Percentiles rank a stretch among this genome's conserved stretches.
phyloP scores from a whole-genome alignment of 1,140 invertebrate species.

The Eurosta solidaginis region DNA sequence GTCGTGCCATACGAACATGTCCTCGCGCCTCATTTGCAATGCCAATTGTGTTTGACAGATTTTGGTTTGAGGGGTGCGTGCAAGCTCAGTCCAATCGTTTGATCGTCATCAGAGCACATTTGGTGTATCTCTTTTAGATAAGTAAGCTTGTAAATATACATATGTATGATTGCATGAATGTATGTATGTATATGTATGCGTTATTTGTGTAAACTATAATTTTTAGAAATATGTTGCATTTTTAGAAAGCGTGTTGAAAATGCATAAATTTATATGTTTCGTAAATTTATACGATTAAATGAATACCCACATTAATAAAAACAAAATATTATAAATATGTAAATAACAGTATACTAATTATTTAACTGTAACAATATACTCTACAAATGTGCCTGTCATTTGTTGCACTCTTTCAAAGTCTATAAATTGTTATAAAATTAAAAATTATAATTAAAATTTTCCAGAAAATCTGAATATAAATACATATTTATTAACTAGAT shows the following conservation, averaged over 20 bases:
- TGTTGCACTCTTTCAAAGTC: slow-evolving; percentile 50
- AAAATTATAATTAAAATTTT: neutral
- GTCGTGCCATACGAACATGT: too few species aligned
- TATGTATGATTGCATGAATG: neutral
- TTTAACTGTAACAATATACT: slow-evolving; percentile 6
- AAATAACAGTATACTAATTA: neutral
- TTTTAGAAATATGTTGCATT: neutral
- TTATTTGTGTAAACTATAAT: neutral
- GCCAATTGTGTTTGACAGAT: too few species aligned
- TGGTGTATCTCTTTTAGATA: too few species aligned
- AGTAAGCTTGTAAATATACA: too few species aligned
- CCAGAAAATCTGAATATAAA: neutral
- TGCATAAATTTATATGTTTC: neutral
- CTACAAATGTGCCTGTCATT: slow-evolving; percentile 49
- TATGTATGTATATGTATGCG: neutral
- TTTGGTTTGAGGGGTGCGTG: too few species aligned
- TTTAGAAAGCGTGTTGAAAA: neutral
- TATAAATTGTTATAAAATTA: slow-evolving; percentile 38
- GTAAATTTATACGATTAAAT: neutral
- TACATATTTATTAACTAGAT: neutral
- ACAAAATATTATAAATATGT: neutral
- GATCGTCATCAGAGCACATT: too few species aligned
- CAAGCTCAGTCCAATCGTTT: too few species aligned
- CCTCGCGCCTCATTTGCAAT: too few species aligned
- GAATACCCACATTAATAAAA: too few species aligned